Evolutionary conservation across 2,797 vertebrate genomes (phyloP), one percentile per base, ranked within the genome.

Genomic region (Artibeus lituratus): DNA sequence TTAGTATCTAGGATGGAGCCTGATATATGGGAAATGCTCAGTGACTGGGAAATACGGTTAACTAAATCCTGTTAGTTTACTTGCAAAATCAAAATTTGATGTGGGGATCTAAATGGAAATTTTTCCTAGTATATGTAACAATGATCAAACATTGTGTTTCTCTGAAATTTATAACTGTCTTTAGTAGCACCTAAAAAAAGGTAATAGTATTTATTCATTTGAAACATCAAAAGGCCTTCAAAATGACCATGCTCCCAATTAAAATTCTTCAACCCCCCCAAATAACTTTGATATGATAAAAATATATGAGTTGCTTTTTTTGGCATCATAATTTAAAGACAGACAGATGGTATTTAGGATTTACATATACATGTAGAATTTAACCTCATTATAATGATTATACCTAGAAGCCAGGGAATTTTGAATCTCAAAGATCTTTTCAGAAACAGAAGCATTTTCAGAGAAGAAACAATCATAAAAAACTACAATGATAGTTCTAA

Each of bases 231-330:
- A 97, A 89, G 35, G 53, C 53, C 67, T 87, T 92, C 69, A 90
- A 53, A 47, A 86, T 59, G 67, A 69, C n/a, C 53, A 9, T 85
- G 84, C 96, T 95, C 83, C 59, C 84, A 96, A 96, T 96, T 97
- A 97, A 94, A 96, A 97, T 93, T 95, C 86, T 87, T 95, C 82
- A 94, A 69, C 88, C 55, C 67, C 88, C 55, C 67, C 15, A 85
- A 95, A 90, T 87, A 96, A 93, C 72, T 91, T 51, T 85, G 69
- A 97, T 94, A 81, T 94, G 92, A 97, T 97, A 87, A 97, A 97
- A 97, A 97, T 97, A 92, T 80, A 97, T 95, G 94, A 95, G 91
- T 53, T 97, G 39, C 93, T 95, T 97, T 96, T 96, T 97, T 89
- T 87, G 83, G 91, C 91, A 95, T 47, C 39, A 93, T 95, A 94